Evolutionary conservation across 2,888 invertebrate genomes (phyloP).

Genomic region (Uloborus plumipes): DNA sequence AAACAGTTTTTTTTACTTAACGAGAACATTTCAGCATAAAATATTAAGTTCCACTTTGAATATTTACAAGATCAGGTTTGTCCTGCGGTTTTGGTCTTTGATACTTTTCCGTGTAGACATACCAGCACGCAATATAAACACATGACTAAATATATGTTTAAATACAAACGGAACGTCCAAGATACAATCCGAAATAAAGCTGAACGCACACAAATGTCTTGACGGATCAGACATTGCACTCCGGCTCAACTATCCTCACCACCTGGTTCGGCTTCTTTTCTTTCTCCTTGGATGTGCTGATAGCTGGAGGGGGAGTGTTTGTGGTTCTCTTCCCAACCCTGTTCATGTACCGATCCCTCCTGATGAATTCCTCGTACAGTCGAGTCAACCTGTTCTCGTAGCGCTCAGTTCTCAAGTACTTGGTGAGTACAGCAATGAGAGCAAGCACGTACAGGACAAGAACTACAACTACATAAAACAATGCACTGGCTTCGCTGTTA

Average conservation of each 20-base stretch:
- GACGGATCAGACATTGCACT: constrained; percentile 32
- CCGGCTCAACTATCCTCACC: constrained; percentile 26
- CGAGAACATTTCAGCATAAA: no score
- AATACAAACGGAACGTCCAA: no score
- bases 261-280: constrained; percentile 33
- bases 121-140: no score
- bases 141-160: no score
- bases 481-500: constrained; percentile 60
- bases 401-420: constrained; percentile 59
- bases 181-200: no score
- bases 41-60: no score
- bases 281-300: constrained; percentile 2
- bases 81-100: no score
- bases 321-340: constrained; percentile 44
- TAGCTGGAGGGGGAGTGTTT: not conserved
- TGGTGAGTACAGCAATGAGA: constrained; percentile 48
- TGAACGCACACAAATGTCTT: no score
- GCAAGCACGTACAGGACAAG: constrained; percentile 61
- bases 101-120: no score
- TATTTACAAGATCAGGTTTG: no score
- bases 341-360: constrained; percentile 54
- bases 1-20: no score
- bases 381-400: constrained; percentile 61
- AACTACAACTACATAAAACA: constrained; percentile 63
- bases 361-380: constrained; percentile 64